phyloP scores from a whole-genome alignment of 2,888 invertebrate genomes.

The Ischnura elegans region DNA sequence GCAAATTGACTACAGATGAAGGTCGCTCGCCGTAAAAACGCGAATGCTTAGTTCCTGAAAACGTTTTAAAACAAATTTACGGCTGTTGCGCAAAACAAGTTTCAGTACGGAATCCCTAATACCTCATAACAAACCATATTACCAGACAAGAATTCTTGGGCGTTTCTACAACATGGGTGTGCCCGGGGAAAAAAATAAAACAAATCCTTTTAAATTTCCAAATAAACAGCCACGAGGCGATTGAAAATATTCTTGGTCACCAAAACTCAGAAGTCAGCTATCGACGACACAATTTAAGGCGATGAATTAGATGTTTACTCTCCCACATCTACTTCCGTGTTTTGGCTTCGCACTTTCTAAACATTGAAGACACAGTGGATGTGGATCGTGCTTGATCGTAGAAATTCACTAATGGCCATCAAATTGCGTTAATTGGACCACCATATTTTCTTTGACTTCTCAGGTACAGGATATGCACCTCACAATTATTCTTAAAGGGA shows the following conservation, averaged over 20 bases:
- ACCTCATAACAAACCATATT: conserved; percentile 41
- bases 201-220: conserved; percentile 26
- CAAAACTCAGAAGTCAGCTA: background rate
- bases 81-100: background rate
- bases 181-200: conserved; percentile 66
- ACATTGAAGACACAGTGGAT: conserved; percentile 43
- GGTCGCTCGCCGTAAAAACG: background rate
- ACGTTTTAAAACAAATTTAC: background rate
- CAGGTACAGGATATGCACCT: background rate
- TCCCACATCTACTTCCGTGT: conserved; percentile 65
- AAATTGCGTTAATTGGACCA: background rate
- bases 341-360: conserved; percentile 67
- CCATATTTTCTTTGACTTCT: background rate
- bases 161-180: conserved; percentile 67
- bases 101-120: background rate
- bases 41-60: background rate
- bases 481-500: background rate
- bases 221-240: background rate
- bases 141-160: conserved; percentile 24
- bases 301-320: conserved; percentile 61
- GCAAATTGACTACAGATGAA: background rate
- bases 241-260: background rate
- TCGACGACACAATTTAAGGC: conserved; percentile 36
- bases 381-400: background rate
- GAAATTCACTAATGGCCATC: background rate